Percentiles rank a stretch among this genome's conserved stretches.
Conservation (phyloP, 2,113 vertebrate genomes). For the Periophthalmus modestus region DNA sequence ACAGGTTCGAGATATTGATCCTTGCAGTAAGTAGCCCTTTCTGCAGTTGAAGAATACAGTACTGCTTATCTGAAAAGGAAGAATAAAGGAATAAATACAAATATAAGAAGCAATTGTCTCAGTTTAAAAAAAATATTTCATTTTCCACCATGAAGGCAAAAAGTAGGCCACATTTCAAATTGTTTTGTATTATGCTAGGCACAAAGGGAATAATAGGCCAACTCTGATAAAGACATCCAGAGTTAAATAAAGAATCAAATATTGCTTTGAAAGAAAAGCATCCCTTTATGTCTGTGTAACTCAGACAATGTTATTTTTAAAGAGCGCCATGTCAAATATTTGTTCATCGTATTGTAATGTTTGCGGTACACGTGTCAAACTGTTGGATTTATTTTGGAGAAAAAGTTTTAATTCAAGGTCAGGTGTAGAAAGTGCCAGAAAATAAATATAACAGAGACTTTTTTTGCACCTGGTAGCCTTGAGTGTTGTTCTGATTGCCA, state of each 20-base stretch:
- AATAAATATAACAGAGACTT: too few species aligned
- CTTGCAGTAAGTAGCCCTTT: slow-evolving; percentile 95
- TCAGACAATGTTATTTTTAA: neutral
- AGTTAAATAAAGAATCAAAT: slow-evolving; percentile 4
- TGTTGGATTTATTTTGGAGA: neutral
- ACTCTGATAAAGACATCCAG: neutral
- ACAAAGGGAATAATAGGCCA: neutral
- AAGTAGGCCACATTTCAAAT: neutral
- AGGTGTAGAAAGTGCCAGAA: neutral
- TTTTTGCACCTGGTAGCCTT: slow-evolving; percentile 88
- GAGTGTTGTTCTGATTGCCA: slow-evolving; percentile 93
- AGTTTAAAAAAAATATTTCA: neutral
- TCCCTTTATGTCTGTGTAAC: neutral
- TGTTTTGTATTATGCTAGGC: neutral
- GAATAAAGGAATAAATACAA: neutral
- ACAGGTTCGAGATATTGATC: slow-evolving; percentile 94
- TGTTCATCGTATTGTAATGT: neutral
- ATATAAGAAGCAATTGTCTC: neutral
- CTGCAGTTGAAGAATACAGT: slow-evolving; percentile 91
- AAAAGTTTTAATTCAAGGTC: neutral
- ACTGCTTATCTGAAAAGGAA: slow-evolving; percentile 80
- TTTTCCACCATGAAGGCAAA: neutral
- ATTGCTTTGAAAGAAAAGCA: neutral
- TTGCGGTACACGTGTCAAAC: neutral
- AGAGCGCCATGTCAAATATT: neutral